Conservation (phyloP, 2,888 invertebrate genomes). For the Osedax frankpressi region DNA sequence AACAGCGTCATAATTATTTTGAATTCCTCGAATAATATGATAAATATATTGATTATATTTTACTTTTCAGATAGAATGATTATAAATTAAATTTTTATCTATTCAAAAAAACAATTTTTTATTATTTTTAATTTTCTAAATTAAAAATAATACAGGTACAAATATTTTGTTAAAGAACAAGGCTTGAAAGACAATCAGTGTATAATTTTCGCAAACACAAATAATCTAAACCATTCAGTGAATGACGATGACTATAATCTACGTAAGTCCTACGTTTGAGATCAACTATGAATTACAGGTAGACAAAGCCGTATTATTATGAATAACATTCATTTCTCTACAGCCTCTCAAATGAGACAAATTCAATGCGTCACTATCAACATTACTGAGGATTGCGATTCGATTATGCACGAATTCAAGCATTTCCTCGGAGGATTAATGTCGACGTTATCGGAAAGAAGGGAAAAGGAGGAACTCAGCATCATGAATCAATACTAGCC, state of each 20-base stretch:
- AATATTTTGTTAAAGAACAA: conserved; percentile 59
- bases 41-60: too few species aligned
- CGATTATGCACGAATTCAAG: conserved; percentile 38
- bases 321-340: too few species aligned
- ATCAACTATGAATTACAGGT: too few species aligned
- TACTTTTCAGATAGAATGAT: too few species aligned
- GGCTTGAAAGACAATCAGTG: conserved; percentile 57
- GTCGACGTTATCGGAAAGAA: conserved; percentile 37
- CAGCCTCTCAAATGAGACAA: conserved; percentile 32
- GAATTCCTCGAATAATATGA: too few species aligned
- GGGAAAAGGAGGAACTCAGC: conserved; percentile 43
- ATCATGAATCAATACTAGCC: conserved; percentile 28
- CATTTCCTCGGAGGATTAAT: conserved; percentile 38
- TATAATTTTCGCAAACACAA: conserved; percentile 52
- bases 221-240: conserved; percentile 24
- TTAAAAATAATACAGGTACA: conserved; percentile 41
- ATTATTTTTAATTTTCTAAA: too few species aligned
- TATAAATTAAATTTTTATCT: too few species aligned
- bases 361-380: conserved; percentile 28
- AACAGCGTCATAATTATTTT: too few species aligned
- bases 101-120: too few species aligned
- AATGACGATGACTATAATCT: not conserved
- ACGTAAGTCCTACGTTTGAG: too few species aligned
- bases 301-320: too few species aligned
- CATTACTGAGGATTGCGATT: conserved; percentile 40